Evolutionary conservation across 2,113 vertebrate genomes (phyloP).

Genomic region (Aldabrachelys gigantea): DNA sequence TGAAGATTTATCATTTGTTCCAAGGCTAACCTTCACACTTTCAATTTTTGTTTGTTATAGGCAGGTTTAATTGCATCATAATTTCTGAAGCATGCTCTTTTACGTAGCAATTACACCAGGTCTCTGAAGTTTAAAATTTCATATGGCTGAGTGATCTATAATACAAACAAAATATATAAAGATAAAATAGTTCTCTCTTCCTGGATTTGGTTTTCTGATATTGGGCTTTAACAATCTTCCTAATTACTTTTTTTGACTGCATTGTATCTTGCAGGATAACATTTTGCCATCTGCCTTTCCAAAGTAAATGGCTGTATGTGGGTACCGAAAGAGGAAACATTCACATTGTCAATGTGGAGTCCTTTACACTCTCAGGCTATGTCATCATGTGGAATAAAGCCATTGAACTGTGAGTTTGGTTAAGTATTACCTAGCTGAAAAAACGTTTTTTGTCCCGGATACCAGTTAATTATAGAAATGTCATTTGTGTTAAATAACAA

Average conservation of each 20-base stretch:
- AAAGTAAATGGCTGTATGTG: slow-evolving; percentile 99
- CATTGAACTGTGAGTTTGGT: slow-evolving; percentile 97
- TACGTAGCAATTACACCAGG: background rate
- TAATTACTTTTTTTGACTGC: background rate
- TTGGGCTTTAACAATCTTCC: background rate
- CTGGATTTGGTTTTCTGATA: background rate
- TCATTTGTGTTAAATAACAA: background rate
- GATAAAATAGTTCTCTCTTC: background rate
- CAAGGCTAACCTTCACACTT: background rate
- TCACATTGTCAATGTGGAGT: slow-evolving; percentile 99
- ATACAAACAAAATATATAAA: background rate
- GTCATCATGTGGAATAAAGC: slow-evolving; percentile 99
- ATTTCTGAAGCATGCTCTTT: background rate
- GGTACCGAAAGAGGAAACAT: slow-evolving; percentile 98
- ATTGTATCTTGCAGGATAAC: slow-evolving; percentile 90
- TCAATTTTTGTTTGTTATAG: background rate
- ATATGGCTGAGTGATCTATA: background rate
- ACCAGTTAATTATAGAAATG: background rate
- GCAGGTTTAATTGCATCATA: background rate
- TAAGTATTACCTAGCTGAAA: slow-evolving; percentile 23
- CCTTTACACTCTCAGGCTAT: slow-evolving; percentile 99
- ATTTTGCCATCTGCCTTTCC: slow-evolving; percentile 99
- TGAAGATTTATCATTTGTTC: background rate
- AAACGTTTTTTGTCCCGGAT: background rate
- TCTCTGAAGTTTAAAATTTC: background rate